Evolutionary conservation across 2,113 vertebrate species (phyloP).

Genomic region (Nothocercus julius): DNA sequence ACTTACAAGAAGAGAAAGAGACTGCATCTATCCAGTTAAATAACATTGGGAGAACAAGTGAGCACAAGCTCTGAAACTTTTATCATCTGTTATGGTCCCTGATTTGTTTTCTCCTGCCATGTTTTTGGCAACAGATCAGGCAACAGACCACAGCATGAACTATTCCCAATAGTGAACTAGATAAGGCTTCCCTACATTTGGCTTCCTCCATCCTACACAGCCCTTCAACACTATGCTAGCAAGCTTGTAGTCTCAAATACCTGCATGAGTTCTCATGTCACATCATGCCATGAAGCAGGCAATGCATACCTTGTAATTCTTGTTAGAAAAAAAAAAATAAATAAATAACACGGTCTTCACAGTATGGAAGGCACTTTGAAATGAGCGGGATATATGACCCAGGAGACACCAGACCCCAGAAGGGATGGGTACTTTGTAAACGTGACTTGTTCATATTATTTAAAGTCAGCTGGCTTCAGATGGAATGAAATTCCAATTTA

Average conservation of each 20-base stretch:
- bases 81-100: neutral
- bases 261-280: neutral
- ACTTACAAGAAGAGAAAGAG: neutral
- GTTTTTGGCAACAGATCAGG: neutral
- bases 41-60: neutral
- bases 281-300: neutral
- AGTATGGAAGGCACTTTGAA: neutral
- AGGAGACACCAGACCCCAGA: neutral
- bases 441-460: neutral
- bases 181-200: neutral
- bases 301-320: neutral
- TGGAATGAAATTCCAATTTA: neutral
- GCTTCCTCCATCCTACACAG: neutral
- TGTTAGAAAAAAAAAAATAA: neutral
- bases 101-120: neutral
- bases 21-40: neutral
- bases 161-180: rapidly evolving
- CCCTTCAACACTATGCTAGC: neutral
- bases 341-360: neutral
- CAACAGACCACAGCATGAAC: neutral
- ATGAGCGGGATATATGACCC: neutral
- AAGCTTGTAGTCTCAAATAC: neutral
- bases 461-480: neutral
- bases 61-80: neutral
- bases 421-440: neutral